These are phyloP conservation scores for Lordiphosa andalusiaca DNA, from an alignment of 2,888 invertebrate species.

Conservation along the genomic window DNA sequence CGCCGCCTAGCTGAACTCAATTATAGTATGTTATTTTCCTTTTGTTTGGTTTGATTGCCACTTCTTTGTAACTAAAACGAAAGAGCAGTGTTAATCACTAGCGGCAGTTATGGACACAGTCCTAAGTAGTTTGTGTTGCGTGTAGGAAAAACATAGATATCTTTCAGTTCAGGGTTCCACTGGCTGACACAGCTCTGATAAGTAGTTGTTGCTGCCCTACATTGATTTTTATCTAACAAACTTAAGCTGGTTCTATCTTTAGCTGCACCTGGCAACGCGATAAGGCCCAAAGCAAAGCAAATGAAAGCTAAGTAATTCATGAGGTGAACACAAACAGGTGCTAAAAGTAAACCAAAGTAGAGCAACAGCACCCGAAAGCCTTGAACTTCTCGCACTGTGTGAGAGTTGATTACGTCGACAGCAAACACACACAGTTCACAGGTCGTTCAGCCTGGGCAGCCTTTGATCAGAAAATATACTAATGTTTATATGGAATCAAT, in stretches of 20 bases:
- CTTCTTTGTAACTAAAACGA: slow-evolving; percentile 33
- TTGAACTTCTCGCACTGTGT: slow-evolving; percentile 43
- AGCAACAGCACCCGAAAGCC: slow-evolving; percentile 44
- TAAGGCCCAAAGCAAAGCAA: slow-evolving; percentile 34
- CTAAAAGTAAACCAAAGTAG: slow-evolving; percentile 22
- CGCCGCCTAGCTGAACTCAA: slow-evolving; percentile 13
- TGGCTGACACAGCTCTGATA: slow-evolving; percentile 14
- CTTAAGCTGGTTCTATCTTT: not conserved
- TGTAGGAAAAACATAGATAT: too few relatives aligned
- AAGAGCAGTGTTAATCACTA: slow-evolving; percentile 44
- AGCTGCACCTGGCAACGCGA: slow-evolving; percentile 47
- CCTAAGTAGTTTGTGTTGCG: too few relatives aligned
- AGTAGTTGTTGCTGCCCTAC: slow-evolving; percentile 22
- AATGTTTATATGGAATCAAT: slow-evolving; percentile 2
- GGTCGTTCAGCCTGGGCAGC: slow-evolving; percentile 12
- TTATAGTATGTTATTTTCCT: slow-evolving; percentile 16
- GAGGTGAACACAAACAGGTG: slow-evolving; percentile 58
- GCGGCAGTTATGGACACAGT: too few relatives aligned
- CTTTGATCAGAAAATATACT: too few relatives aligned
- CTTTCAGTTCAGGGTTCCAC: slow-evolving; percentile 2
- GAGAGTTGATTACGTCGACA: not conserved
- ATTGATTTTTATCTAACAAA: slow-evolving; percentile 55
- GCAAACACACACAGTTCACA: slow-evolving; percentile 14
- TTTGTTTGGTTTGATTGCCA: slow-evolving; percentile 32
- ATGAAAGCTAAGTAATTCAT: slow-evolving; percentile 45